Evolutionary conservation across 1,140 invertebrate genomes (phyloP), one percentile per base, ranked within the genome.

Genomic region (Sarcophaga peregrina): DNA sequence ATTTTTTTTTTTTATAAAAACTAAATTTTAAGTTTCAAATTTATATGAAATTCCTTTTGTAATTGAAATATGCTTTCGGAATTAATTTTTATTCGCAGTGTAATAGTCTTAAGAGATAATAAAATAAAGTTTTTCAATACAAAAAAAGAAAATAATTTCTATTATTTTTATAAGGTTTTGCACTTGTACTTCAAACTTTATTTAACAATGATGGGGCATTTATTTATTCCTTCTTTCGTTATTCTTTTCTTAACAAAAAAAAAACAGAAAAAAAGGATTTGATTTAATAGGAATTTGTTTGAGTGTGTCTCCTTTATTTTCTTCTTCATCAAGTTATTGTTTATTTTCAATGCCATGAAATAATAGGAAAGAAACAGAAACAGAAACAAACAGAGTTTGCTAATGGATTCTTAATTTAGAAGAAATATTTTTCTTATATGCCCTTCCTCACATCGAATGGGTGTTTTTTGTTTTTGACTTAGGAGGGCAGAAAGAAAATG

Each of bases 111-210:
- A 0, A 58, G 8, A 58, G n/a, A n/a, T 37, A 37, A 37, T 37
- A 37, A 37, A 37, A 37, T 37, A 37, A 37, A 37, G 25, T 37
- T 37, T 4, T 37, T 37, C 25, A 37, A 37, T 37, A 4, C 25
- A 68, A 68, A 20, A 68, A 20, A 68, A 20, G 17, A n/a, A n/a
- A n/a, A n/a, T n/a, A n/a, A n/a, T n/a, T n/a, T 25, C 62, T 68
- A 68, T 68, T 68, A 68, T 68, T 68, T 68, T 17, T 68, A 20
- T 68, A 68, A 68, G 62, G 62, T 68, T 68, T 20, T 68, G 62
- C 62, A 68, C 62, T 68, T 68, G 62, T 20, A 68, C 62, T 68
- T 68, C 62, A 68, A n/a, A 68, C 17, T 20, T 68, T 68, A 20
- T 68, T 68, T 68, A 68, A 25, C 62, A 68, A 68, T 68, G 62